Percentiles rank a stretch among this genome's conserved stretches.
These are phyloP conservation scores for Spea bombifrons DNA, from an alignment of 2,113 vertebrate genomes.

Conservation along the genomic window DNA sequence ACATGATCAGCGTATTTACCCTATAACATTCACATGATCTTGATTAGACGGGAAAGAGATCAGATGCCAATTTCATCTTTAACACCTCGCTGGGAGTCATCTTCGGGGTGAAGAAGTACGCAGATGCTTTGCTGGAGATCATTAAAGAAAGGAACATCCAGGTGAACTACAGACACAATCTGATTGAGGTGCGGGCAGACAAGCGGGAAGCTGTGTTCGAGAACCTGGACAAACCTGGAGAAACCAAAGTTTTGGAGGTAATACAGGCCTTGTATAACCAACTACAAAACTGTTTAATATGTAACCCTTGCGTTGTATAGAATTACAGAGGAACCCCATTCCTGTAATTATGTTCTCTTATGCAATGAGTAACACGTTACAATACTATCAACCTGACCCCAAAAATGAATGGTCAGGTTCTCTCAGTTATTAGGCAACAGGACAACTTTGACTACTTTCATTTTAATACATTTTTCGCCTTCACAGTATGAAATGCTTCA, in stretches of 20 bases:
- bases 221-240: constrained; percentile 85
- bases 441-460: too few relatives aligned
- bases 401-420: too few relatives aligned
- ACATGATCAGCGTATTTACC: too few relatives aligned
- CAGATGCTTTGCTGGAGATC: constrained; percentile 81
- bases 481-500: constrained; percentile 95
- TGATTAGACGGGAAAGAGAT: constrained; percentile 79
- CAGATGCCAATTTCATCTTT: constrained; percentile 76
- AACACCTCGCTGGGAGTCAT: constrained; percentile 78
- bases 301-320: too few relatives aligned
- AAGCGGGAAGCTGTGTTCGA: constrained; percentile 91
- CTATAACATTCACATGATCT: too few relatives aligned
- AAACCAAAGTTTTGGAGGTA: constrained; percentile 80
- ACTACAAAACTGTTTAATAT: too few relatives aligned
- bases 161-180: constrained; percentile 81
- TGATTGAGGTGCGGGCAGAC: constrained; percentile 87
- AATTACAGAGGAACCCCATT: too few relatives aligned
- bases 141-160: constrained; percentile 73
- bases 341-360: too few relatives aligned
- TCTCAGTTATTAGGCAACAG: too few relatives aligned
- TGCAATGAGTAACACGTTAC: too few relatives aligned
- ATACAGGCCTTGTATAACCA: constrained; percentile 36
- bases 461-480: constrained; percentile 24
- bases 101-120: constrained; percentile 87
- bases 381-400: too few relatives aligned